Evolutionary conservation across 2,113 vertebrate species (phyloP).

Genomic region (Campylomormyrus numenius): DNA sequence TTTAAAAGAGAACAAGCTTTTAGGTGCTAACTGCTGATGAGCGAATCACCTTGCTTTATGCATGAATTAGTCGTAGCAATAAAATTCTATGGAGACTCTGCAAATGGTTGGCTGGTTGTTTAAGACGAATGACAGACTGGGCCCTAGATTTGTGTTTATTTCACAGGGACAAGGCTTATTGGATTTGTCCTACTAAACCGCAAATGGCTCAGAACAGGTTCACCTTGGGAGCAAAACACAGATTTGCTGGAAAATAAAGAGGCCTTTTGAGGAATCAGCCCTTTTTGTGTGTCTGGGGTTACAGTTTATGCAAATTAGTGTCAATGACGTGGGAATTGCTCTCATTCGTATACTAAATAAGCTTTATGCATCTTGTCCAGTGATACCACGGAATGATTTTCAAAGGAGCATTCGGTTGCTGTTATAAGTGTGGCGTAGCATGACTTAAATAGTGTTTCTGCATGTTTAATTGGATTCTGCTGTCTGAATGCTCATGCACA

Average conservation of each 20-base stretch:
- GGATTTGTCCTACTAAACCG: background rate
- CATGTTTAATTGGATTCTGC: background rate
- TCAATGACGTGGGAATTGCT: background rate
- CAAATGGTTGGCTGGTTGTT: background rate
- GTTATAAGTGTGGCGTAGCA: background rate
- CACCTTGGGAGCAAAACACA: background rate
- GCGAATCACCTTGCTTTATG: background rate
- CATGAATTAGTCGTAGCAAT: background rate
- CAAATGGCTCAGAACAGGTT: background rate
- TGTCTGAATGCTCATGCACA: background rate
- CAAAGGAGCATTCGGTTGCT: background rate
- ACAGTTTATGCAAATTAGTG: background rate
- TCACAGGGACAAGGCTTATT: background rate
- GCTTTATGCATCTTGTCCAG: background rate
- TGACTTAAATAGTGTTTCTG: background rate
- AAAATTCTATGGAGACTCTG: background rate
- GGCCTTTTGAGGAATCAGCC: background rate
- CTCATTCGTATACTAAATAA: background rate
- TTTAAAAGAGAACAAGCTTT: background rate
- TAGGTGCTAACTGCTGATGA: background rate
- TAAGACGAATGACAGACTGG: background rate
- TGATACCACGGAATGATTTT: background rate
- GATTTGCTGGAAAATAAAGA: background rate
- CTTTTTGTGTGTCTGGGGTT: background rate
- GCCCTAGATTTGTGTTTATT: background rate